A percentile compares a stretch with the other conserved stretches of the same genome.
phyloP scores from a whole-genome alignment of 2,888 invertebrate species.

The Sisyra nigra region DNA sequence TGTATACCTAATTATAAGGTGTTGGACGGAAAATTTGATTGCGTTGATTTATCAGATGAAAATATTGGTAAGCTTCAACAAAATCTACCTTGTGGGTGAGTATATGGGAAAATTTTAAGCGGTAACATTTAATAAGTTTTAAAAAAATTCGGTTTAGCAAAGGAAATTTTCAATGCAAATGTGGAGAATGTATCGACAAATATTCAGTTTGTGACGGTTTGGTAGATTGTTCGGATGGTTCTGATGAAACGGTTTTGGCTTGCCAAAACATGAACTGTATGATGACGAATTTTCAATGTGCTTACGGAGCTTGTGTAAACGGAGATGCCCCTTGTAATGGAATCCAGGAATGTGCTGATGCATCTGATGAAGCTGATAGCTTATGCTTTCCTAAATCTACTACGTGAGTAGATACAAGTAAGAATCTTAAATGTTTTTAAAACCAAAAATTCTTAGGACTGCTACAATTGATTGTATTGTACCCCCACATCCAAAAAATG shows the following conservation, averaged over 20 bases:
- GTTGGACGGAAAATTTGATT: slow-evolving; percentile 29
- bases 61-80: slow-evolving; percentile 1
- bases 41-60: slow-evolving; percentile 32
- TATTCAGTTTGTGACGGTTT: background rate
- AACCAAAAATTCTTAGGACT: too few relatives aligned
- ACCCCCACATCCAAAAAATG: too few relatives aligned
- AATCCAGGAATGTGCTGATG: slow-evolving; percentile 24
- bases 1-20: slow-evolving; percentile 26
- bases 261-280: background rate
- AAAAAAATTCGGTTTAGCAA: background rate
- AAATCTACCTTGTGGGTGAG: too few relatives aligned
- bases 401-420: too few relatives aligned
- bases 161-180: background rate
- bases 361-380: slow-evolving; percentile 3
- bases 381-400: too few relatives aligned
- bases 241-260: background rate
- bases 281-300: background rate
- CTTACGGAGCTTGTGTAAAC: slow-evolving; percentile 3
- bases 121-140: too few relatives aligned
- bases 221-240: background rate
- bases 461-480: too few relatives aligned
- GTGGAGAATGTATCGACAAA: background rate
- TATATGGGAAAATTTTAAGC: too few relatives aligned
- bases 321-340: slow-evolving; percentile 35
- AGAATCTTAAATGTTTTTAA: too few relatives aligned